Evolutionary conservation across 2,888 invertebrate species (phyloP).

Genomic region (Athalia cordata): DNA sequence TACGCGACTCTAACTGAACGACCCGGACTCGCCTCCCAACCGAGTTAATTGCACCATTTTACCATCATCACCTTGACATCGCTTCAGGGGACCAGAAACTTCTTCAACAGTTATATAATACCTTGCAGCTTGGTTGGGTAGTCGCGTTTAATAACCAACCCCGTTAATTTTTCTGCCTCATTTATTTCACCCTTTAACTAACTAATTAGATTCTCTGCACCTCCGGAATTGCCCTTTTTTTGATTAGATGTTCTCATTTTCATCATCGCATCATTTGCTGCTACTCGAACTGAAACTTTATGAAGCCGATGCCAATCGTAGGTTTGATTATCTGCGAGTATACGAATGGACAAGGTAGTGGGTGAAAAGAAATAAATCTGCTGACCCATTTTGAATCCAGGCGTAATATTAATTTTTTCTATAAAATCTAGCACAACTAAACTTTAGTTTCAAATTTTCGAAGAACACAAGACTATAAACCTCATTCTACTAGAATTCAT

Average conservation of each 20-base stretch:
- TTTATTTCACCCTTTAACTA: slow-evolving; percentile 15
- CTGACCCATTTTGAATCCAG: no score
- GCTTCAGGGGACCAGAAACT: neutral
- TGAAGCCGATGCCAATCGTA: no score
- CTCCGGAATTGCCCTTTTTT: neutral
- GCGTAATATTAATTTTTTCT: no score
- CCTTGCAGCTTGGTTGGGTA: neutral
- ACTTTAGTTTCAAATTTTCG: no score
- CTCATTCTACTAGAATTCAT: no score
- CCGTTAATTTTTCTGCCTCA: slow-evolving; percentile 2
- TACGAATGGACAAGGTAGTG: no score
- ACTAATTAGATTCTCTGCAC: neutral
- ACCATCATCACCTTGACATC: neutral
- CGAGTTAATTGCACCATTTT: slow-evolving; percentile 16
- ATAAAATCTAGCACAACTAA: no score
- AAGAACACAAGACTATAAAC: no score
- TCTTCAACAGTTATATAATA: neutral
- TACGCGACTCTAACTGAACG: neutral
- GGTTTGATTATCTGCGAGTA: no score
- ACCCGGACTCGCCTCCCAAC: neutral
- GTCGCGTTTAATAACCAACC: slow-evolving; percentile 10
- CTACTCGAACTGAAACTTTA: neutral
- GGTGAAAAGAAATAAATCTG: no score
- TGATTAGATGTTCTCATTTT: neutral
- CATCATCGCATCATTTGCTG: neutral